Conservation (phyloP, 2,113 vertebrate species). For the Sorex fumeus region DNA sequence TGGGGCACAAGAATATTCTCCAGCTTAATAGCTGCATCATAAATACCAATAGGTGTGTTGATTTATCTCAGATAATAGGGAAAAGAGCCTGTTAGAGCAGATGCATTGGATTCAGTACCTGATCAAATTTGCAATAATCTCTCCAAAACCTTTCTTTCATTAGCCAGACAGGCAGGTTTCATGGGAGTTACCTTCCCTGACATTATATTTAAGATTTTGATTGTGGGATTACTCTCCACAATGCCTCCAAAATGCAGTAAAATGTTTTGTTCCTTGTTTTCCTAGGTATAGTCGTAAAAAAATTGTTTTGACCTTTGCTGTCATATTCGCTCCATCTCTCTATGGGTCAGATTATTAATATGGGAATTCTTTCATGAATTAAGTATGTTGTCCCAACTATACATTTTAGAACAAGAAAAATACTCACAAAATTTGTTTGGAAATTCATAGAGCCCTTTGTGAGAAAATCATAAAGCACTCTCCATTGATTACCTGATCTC, state of each 20-base stretch:
- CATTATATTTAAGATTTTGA: not conserved
- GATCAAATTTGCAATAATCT: not conserved
- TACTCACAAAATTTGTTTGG: not conserved
- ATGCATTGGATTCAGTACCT: not conserved
- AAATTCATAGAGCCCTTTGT: not conserved
- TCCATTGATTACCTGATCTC: not conserved
- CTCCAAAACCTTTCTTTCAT: not conserved
- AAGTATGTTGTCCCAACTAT: not conserved
- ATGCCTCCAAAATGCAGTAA: not conserved
- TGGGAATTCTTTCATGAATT: not conserved
- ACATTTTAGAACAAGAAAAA: not conserved
- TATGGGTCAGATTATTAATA: not conserved
- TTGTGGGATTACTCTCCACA: not conserved
- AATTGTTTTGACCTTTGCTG: not conserved
- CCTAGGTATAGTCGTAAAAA: not conserved
- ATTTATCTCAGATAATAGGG: not conserved
- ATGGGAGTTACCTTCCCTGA: not conserved
- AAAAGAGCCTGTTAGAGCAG: not conserved
- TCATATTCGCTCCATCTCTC: not conserved
- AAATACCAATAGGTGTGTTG: not conserved
- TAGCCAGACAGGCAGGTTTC: not conserved
- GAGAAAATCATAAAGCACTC: not conserved
- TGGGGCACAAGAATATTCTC: not conserved
- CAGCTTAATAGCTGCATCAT: not conserved
- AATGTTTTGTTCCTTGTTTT: not conserved